Conservation (phyloP, 2,888 invertebrate genomes). For the Spisula solida region DNA sequence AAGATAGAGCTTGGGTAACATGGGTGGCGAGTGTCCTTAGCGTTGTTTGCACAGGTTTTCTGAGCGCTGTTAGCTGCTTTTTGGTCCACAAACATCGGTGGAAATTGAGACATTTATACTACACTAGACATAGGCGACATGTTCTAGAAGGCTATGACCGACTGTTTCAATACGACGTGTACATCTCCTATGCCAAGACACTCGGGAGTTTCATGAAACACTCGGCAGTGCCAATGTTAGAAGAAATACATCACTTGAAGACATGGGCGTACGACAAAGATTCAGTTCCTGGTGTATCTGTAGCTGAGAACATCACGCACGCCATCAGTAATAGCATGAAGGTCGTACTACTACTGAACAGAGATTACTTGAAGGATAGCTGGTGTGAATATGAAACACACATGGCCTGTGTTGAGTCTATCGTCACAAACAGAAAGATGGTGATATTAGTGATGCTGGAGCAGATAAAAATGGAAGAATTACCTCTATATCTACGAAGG, state of each 20-base stretch:
- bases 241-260: conserved; percentile 46
- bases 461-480: conserved; percentile 22
- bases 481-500: conserved; percentile 51
- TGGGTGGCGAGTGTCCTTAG: conserved; percentile 17
- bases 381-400: conserved; percentile 70
- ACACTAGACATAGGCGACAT: conserved; percentile 53
- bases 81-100: conserved; percentile 61
- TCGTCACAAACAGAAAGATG: conserved; percentile 51
- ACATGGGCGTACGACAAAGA: conserved; percentile 67
- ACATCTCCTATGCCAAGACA: conserved; percentile 62
- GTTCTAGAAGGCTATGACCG: conserved; percentile 58
- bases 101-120: conserved; percentile 66
- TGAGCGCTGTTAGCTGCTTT: conserved; percentile 18
- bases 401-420: conserved; percentile 64
- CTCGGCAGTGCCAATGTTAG: conserved; percentile 60
- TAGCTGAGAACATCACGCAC: conserved; percentile 67
- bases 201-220: conserved; percentile 57
- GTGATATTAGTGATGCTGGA: conserved; percentile 64
- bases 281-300: conserved; percentile 55
- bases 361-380: conserved; percentile 23
- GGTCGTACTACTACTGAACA: conserved; percentile 60
- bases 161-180: conserved; percentile 68
- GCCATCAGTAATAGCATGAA: conserved; percentile 66
- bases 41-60: conserved; percentile 14
- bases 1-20: conserved; percentile 24